Base-by-base conservation (phyloP, 2,113 vertebrate genomes). In the Montifringilla adamsi region DNA sequence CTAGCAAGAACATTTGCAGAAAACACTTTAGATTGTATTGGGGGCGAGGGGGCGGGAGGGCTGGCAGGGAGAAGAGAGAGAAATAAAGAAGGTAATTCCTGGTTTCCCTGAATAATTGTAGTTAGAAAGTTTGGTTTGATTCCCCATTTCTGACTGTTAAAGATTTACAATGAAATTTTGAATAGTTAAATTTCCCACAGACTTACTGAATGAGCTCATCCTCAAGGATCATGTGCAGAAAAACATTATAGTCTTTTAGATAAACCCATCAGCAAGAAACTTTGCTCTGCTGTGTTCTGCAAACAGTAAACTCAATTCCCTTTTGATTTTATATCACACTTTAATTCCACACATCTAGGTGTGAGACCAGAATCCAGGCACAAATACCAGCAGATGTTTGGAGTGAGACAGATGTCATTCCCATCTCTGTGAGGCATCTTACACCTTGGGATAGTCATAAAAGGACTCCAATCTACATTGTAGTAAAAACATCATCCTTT, bases 1-100 rank as follows among this genome's bases (percentile, higher is more conserved):
- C 37, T 78, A 59, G 39, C 3, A 62, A 89, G 18, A 49, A 13
- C 35, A 41, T 66, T 41, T 78, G 14, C 44, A 74, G 46, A 50
- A 84, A 90, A 56, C 1, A 31, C 8, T 79, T 90, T 10, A n/a
- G 6, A 55, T 58, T 7, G 0, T 52, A 41, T 30, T 43, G 21
- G 3, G 35, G 35, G 35, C 35, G 35, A 37, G 35, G 13, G 7
- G 4, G 6, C 10, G 3, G 3, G 39, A 9, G 39, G 12, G 39
- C 39, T 16, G 18, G 3, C 4, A 7, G 6, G 6, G 3, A 4
- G 6, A 23, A 20, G 7, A 37, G 33, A 22, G 15, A 27, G 10
- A 30, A 31, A 35, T 7, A 21, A 63, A 31, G 2, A n/a, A 21
- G 9, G 3, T 76, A 39, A 12, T 70, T 90, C 5, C 28, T 50